These are phyloP conservation scores for Ectobius pallidus DNA, from an alignment of 2,888 invertebrate genomes.

Conservation along the genomic window DNA sequence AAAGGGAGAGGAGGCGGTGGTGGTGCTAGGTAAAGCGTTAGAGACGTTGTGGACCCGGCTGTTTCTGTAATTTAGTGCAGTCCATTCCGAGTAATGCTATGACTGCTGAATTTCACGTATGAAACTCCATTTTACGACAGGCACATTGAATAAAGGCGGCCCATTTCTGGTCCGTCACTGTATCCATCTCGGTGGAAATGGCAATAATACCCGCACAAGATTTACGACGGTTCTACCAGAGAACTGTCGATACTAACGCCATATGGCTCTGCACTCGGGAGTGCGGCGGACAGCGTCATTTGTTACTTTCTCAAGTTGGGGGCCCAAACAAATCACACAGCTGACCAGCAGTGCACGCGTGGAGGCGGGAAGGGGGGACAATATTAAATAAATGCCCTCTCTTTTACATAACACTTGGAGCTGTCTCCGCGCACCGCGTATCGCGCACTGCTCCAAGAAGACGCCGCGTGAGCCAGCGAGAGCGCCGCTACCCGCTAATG, in stretches of 20 bases:
- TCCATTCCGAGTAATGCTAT: constrained; percentile 50
- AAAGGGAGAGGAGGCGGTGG: constrained; percentile 39
- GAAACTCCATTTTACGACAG: constrained; percentile 50
- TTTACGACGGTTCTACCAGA: constrained; percentile 47
- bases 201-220: constrained; percentile 49
- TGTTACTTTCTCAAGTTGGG: constrained; percentile 46
- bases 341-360: too few species aligned
- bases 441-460: too few species aligned
- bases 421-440: too few species aligned
- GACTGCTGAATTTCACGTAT: constrained; percentile 50
- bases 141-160: constrained; percentile 49
- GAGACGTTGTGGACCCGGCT: constrained; percentile 28
- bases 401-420: constrained; percentile 43
- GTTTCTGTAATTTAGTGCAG: constrained; percentile 49
- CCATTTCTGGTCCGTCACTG: constrained; percentile 47
- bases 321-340: constrained; percentile 45
- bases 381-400: constrained; percentile 44
- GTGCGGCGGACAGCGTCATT: constrained; percentile 45
- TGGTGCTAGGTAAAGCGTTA: too few species aligned
- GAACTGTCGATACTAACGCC: constrained; percentile 44
- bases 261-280: constrained; percentile 42
- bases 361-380: constrained; percentile 37
- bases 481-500: too few species aligned
- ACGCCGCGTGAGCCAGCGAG: too few species aligned
- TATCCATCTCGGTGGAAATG: constrained; percentile 50